Conservation (phyloP, 1,140 invertebrate species). For the Drosophila trapezifrons region DNA sequence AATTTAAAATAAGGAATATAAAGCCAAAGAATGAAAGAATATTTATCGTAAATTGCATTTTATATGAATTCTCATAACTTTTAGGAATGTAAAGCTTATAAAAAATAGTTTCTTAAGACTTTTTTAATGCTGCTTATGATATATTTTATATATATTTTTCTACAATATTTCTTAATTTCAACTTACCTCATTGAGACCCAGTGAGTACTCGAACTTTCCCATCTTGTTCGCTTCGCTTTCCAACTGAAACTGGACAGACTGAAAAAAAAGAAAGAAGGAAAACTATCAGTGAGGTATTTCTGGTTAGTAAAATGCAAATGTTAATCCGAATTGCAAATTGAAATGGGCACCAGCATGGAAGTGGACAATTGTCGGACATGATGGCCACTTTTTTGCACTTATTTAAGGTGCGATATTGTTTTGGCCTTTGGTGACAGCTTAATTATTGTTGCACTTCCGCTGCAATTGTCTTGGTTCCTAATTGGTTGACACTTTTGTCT, state of each 20-base stretch:
- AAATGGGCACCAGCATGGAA: constrained; percentile 22
- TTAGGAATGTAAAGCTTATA: too few species aligned
- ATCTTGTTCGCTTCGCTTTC: constrained; percentile 41
- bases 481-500: constrained; percentile 38
- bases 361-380: constrained; percentile 51
- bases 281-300: constrained; percentile 10
- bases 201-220: constrained; percentile 86
- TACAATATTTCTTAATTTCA: not conserved
- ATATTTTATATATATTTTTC: too few species aligned
- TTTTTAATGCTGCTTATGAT: too few species aligned
- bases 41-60: too few species aligned
- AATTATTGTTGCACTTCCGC: constrained; percentile 25
- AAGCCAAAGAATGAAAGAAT: not conserved
- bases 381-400: constrained; percentile 22
- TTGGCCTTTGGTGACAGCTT: constrained; percentile 27
- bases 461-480: constrained; percentile 14
- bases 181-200: constrained; percentile 87
- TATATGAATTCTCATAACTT: too few species aligned
- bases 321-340: constrained; percentile 31
- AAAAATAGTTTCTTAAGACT: too few species aligned
- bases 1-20: not conserved
- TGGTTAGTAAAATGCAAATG: constrained; percentile 16
- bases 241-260: constrained; percentile 38
- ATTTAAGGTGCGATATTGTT: constrained; percentile 32
- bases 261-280: constrained; percentile 27